phyloP scores from a whole-genome alignment of 1,140 invertebrate species.

The Drosophila pseudoobscura region DNA sequence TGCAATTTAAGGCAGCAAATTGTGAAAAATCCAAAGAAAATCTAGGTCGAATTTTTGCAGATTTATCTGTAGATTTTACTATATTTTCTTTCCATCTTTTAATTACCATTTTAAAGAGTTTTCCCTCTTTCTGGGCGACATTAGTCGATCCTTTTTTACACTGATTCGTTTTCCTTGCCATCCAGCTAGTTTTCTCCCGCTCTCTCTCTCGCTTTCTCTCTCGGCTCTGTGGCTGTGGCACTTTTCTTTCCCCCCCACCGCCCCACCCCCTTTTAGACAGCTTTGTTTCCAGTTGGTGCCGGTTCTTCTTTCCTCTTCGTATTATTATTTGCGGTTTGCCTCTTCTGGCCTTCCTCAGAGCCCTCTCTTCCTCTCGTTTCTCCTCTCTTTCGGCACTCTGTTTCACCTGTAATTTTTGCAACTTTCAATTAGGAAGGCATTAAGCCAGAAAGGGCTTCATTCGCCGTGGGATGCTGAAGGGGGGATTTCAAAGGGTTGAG shows the following conservation, averaged over 20 bases:
- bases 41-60: too few species aligned
- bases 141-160: background rate
- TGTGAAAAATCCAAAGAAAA: too few species aligned
- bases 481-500: conserved; percentile 1
- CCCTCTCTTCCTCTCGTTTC: conserved; percentile 4
- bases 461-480: conserved; percentile 23
- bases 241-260: conserved; percentile 42
- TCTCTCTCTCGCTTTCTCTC: conserved; percentile 13
- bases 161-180: background rate
- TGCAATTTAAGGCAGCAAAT: too few species aligned
- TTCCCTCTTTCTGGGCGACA: too few species aligned
- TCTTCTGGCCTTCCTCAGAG: conserved; percentile 5
- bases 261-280: conserved; percentile 17
- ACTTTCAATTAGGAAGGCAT: conserved; percentile 81
- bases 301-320: conserved; percentile 38
- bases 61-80: too few species aligned
- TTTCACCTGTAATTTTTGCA: conserved; percentile 78
- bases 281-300: conserved; percentile 45
- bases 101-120: too few species aligned
- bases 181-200: background rate
- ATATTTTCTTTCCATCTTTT: too few species aligned
- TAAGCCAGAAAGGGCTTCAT: conserved; percentile 79
- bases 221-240: conserved; percentile 30
- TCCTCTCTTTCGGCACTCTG: background rate
- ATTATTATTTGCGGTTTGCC: conserved; percentile 71